A percentile compares a stretch with the other conserved stretches of the same genome.
These are phyloP conservation scores for Porites lutea DNA, from an alignment of 64 coral and sea anemone genomes.

Conservation along the genomic window DNA sequence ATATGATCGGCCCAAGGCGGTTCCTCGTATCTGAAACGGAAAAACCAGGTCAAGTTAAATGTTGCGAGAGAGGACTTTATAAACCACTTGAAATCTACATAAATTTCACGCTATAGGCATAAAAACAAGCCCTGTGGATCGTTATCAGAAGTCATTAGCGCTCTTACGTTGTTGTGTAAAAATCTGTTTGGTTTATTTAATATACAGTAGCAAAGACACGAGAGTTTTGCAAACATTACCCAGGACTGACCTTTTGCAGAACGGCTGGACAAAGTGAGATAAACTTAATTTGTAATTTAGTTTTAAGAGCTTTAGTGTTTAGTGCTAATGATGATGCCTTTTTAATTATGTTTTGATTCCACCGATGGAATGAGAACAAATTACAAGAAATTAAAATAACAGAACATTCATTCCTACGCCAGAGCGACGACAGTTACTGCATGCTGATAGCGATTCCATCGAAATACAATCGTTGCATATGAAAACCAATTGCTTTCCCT, in stretches of 20 bases:
- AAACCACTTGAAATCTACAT: constrained; percentile 17
- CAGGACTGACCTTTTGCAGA: neutral
- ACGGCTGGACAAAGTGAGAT: neutral
- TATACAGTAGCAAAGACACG: neutral
- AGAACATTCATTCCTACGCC: neutral
- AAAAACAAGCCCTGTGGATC: constrained; percentile 12
- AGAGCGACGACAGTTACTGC: neutral
- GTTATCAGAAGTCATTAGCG: constrained; percentile 2
- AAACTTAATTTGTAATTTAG: neutral
- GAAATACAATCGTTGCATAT: neutral
- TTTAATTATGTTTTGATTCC: constrained; percentile 25
- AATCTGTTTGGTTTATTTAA: neutral
- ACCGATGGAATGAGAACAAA: neutral
- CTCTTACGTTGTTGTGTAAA: neutral
- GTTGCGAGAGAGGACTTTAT: neutral
- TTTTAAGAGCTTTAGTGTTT: neutral
- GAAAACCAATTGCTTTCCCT: neutral
- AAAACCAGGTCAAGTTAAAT: neutral
- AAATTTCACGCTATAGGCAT: constrained; percentile 11
- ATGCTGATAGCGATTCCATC: neutral
- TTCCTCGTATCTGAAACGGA: constrained; percentile 73
- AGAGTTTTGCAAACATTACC: too few relatives aligned
- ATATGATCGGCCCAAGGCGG: constrained; percentile 87
- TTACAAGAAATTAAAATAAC: constrained; percentile 15
- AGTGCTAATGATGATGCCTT: constrained; percentile 13